phyloP scores from a whole-genome alignment of 2,113 vertebrate genomes.

The Mionectes macconnelli region DNA sequence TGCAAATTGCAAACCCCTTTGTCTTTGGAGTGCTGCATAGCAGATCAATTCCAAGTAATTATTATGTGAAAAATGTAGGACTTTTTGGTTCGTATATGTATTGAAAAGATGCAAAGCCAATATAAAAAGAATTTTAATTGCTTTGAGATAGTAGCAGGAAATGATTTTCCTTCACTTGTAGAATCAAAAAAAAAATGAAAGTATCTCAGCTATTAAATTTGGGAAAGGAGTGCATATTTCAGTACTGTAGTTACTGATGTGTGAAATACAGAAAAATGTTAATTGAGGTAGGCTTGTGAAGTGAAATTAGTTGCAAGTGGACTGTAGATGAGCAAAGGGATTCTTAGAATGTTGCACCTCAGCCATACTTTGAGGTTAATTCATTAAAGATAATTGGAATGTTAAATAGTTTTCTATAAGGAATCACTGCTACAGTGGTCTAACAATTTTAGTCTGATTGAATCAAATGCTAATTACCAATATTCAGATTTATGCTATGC shows the following conservation, averaged over 20 bases:
- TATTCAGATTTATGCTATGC: slow-evolving; percentile 40
- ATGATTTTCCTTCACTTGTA: slow-evolving; percentile 57
- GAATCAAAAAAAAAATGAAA: slow-evolving; percentile 17
- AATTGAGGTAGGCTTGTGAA: slow-evolving; percentile 20
- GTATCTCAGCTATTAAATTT: slow-evolving; percentile 39
- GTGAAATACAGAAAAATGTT: slow-evolving; percentile 65
- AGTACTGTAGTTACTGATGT: slow-evolving; percentile 16
- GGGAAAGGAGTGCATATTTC: slow-evolving; percentile 19
- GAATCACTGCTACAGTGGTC: background rate
- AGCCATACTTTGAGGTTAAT: slow-evolving; percentile 15
- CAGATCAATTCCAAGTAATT: slow-evolving; percentile 59
- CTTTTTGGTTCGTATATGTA: slow-evolving; percentile 5
- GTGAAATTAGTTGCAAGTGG: slow-evolving; percentile 52
- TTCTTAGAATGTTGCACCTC: slow-evolving; percentile 21
- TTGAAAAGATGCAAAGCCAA: background rate
- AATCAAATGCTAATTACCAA: slow-evolving; percentile 48
- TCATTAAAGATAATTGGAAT: slow-evolving; percentile 53
- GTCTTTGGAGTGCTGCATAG: slow-evolving; percentile 14
- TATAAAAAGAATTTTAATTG: slow-evolving; percentile 57
- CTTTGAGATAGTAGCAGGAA: slow-evolving; percentile 46
- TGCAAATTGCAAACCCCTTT: slow-evolving; percentile 38
- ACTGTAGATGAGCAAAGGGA: slow-evolving; percentile 53
- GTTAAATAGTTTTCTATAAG: slow-evolving; percentile 36
- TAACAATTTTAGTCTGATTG: background rate
- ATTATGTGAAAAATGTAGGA: slow-evolving; percentile 5